Base-by-base conservation (phyloP, 2,113 vertebrate species). In the Platichthys flesus region DNA sequence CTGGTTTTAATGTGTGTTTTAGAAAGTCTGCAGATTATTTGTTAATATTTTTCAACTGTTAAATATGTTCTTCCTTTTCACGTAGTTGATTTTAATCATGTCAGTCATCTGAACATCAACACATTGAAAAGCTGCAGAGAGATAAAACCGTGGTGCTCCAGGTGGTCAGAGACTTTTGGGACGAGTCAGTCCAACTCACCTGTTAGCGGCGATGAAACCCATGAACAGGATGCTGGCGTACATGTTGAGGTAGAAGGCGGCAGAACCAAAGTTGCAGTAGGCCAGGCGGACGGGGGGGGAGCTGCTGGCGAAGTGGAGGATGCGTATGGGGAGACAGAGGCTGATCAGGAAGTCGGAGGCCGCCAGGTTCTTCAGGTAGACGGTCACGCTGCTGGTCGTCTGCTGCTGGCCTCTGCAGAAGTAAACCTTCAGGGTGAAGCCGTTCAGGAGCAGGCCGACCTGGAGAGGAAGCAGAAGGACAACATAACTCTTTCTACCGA, bases 181-280 rank as follows among this genome's bases (percentile, higher is more conserved):
- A 3, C 28, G 28, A 35, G 9, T 4, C 52, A 13, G 8, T 3
- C 9, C 20, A 45, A 9, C 62, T 3, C 3, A 93, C 93, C 93
- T 92, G 89, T 94, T 91, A 2, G 85, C 91, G 0, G 94, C 93
- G 14, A 95, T 90, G 82, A 90, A 92, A 0, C 92, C 92, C 93
- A 95, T 94, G 89, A 94, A 94, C 67, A 94, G 78, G 74, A 95
- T 93, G 92, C 94, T 95, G 78, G 92, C 90, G 9, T 95, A 95
- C 92, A 93, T 94, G 88, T 94, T 95, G 31, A 94, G 89, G 61
- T 94, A 95, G 61, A 95, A 93, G 54, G 85, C 73, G 0, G 89
- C 42, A 1, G 91, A 87, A 0, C 91, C 92, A 0, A 93, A 90
- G 71, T 52, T 83, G 85, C 94, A 94, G 91, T 94, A 93, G 58